phyloP scores from a whole-genome alignment of 2,113 vertebrate species.

The Pleuronectes platessa region DNA sequence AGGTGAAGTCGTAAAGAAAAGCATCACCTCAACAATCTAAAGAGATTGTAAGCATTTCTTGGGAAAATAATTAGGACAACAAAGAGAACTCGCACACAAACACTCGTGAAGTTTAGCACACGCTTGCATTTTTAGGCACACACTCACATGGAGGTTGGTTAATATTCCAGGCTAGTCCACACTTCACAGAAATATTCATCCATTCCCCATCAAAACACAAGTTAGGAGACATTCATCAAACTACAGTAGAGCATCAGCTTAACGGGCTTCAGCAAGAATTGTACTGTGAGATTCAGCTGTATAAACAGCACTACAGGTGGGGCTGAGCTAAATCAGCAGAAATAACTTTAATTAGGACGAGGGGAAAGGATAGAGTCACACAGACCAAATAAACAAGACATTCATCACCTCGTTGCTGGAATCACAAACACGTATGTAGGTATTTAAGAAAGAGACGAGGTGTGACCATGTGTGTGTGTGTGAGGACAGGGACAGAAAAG shows the following conservation, averaged over 20 bases:
- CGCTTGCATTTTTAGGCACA: not conserved
- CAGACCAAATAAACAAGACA: slow-evolving; percentile 58
- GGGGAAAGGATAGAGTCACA: slow-evolving; percentile 36
- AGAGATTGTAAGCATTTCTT: slow-evolving; percentile 12
- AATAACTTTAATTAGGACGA: slow-evolving; percentile 65
- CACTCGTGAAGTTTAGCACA: not conserved
- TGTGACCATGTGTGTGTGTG: not conserved
- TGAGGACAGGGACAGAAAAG: not conserved
- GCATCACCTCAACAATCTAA: no score
- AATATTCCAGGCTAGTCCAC: slow-evolving; percentile 9
- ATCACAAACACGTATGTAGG: not conserved
- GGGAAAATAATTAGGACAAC: slow-evolving; percentile 39
- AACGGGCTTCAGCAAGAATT: slow-evolving; percentile 34
- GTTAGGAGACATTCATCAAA: slow-evolving; percentile 56
- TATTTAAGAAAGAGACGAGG: slow-evolving; percentile 4
- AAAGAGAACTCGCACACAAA: slow-evolving; percentile 2
- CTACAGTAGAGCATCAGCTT: slow-evolving; percentile 30
- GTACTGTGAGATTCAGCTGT: slow-evolving; percentile 48
- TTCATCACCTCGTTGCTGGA: slow-evolving; percentile 54
- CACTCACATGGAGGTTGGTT: not conserved
- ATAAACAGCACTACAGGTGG: slow-evolving; percentile 36
- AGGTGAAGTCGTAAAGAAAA: no score
- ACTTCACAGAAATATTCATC: slow-evolving; percentile 48
- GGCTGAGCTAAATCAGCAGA: slow-evolving; percentile 52
- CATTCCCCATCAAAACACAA: slow-evolving; percentile 42